Evolutionary conservation across 2,888 invertebrate genomes (phyloP).

Genomic region (Melanotus villosus): DNA sequence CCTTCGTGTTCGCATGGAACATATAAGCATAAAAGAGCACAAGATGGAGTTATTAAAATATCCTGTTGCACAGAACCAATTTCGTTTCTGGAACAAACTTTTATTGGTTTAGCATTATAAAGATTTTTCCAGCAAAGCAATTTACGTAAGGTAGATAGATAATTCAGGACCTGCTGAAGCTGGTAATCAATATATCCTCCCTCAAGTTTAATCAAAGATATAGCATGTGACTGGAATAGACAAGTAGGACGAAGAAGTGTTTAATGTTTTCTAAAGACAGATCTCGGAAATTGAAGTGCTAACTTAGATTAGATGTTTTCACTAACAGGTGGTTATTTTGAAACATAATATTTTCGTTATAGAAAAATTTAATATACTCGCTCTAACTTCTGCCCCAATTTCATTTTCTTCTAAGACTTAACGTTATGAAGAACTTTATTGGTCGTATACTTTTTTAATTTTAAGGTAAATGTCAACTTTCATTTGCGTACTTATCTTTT

Average conservation of each 20-base stretch:
- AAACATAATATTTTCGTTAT: background rate
- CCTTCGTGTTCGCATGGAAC: too few species aligned
- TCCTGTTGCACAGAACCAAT: background rate
- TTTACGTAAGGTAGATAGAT: constrained; percentile 14
- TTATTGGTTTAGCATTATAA: constrained; percentile 11
- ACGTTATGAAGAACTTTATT: too few species aligned
- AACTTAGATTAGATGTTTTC: constrained; percentile 8
- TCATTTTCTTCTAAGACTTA: too few species aligned
- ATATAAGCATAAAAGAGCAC: background rate
- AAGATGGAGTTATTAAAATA: background rate
- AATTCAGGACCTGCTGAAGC: constrained; percentile 23
- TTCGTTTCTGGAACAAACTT: constrained; percentile 1
- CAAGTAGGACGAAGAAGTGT: constrained; percentile 19
- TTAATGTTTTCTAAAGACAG: constrained; percentile 33
- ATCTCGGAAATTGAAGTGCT: constrained; percentile 16
- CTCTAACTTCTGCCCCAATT: too few species aligned
- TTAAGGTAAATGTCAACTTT: too few species aligned
- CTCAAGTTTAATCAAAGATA: constrained; percentile 35
- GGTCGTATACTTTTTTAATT: too few species aligned
- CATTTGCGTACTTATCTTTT: too few species aligned
- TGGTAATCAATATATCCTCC: constrained; percentile 34
- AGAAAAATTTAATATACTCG: background rate
- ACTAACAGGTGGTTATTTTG: constrained; percentile 26
- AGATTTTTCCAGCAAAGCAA: background rate
- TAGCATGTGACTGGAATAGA: constrained; percentile 23